phyloP scores from a whole-genome alignment of 2,113 vertebrate genomes.

The Amazona vittata region DNA sequence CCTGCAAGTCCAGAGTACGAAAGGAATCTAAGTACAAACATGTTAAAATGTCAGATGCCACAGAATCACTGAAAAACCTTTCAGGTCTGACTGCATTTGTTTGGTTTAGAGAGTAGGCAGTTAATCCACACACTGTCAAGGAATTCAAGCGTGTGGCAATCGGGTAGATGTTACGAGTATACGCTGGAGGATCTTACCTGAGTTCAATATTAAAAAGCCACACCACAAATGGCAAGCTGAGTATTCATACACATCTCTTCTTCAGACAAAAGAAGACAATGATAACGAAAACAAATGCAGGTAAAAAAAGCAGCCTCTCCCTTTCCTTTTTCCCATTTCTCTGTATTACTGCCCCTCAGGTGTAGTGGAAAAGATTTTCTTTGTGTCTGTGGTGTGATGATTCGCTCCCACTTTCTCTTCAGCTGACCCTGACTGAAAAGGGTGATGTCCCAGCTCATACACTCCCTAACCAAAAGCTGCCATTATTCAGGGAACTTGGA shows the following conservation, averaged over 20 bases:
- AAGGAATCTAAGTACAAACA: background rate
- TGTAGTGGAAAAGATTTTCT: background rate
- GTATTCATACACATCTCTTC: background rate
- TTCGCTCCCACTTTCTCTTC: background rate
- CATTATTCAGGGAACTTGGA: background rate
- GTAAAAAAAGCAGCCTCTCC: background rate
- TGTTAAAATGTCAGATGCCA: constrained; percentile 4
- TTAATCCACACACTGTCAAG: background rate
- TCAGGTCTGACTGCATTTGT: background rate
- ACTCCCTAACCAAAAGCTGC: background rate
- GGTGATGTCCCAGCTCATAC: background rate
- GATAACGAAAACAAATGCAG: background rate
- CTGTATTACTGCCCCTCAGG: background rate
- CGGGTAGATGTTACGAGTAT: fast-evolving
- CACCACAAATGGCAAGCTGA: background rate
- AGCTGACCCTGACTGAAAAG: background rate
- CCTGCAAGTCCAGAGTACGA: background rate
- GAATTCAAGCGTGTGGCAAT: background rate
- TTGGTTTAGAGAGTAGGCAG: background rate
- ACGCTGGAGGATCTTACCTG: background rate
- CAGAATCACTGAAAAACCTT: background rate
- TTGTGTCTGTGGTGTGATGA: background rate
- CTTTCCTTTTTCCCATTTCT: background rate
- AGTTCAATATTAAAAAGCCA: background rate
- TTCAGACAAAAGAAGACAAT: background rate